Evolutionary conservation across 2,888 invertebrate genomes (phyloP).

Genomic region (Thecocarcelia acutangulata): DNA sequence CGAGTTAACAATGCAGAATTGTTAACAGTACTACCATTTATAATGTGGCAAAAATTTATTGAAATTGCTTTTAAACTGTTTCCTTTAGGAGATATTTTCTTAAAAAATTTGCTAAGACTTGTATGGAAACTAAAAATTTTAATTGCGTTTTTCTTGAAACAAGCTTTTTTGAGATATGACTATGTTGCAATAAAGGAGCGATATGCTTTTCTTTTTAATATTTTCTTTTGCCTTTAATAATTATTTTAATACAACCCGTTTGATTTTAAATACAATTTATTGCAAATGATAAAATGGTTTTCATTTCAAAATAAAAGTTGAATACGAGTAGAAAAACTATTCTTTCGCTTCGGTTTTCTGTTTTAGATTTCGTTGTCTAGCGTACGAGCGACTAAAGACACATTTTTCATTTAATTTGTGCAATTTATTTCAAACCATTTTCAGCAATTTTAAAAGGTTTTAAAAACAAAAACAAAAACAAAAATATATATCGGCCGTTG

Average conservation of each 20-base stretch:
- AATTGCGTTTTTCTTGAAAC: too few species aligned
- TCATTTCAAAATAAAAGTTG: constrained; percentile 42
- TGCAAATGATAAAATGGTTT: neutral
- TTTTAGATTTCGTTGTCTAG: constrained; percentile 18
- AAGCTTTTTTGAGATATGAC: too few species aligned
- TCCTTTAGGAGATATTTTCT: too few species aligned
- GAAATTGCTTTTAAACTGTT: too few species aligned
- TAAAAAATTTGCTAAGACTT: too few species aligned
- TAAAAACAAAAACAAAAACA: neutral
- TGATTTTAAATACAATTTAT: constrained; percentile 33
- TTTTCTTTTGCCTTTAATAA: neutral
- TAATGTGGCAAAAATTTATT: too few species aligned
- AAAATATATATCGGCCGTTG: neutral
- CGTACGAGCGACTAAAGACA: constrained; percentile 51
- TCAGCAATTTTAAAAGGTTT: constrained; percentile 36
- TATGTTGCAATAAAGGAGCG: too few species aligned
- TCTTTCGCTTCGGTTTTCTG: constrained; percentile 3
- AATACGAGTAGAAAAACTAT: constrained; percentile 7
- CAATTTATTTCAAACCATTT: constrained; percentile 53
- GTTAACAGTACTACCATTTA: too few species aligned
- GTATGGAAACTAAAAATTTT: too few species aligned
- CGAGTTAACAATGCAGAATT: too few species aligned
- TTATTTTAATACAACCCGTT: constrained; percentile 1
- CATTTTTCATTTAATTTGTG: constrained; percentile 56
- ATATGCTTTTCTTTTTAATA: neutral